phyloP scores from a whole-genome alignment of 2,113 vertebrate species.

The Erythrolamprus reginae region DNA sequence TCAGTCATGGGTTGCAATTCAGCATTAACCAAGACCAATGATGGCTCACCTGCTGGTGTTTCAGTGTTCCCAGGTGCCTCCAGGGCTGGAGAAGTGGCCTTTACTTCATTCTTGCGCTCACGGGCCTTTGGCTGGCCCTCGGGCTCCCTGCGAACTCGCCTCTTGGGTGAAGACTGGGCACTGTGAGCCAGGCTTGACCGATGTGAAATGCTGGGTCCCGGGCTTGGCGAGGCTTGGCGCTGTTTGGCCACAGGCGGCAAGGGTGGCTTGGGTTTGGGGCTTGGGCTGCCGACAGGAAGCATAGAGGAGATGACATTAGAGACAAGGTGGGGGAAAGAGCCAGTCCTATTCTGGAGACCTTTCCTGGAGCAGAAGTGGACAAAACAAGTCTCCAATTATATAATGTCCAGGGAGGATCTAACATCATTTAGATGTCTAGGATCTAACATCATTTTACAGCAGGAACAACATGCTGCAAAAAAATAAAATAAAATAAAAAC shows the following conservation, averaged over 20 bases:
- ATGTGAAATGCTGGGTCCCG: slow-evolving; percentile 66
- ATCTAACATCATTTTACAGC: neutral
- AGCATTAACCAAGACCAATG: neutral
- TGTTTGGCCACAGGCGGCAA: slow-evolving; percentile 78
- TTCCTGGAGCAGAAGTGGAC: neutral
- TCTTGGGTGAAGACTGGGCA: slow-evolving; percentile 74
- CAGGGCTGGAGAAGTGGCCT: slow-evolving; percentile 47
- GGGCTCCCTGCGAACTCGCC: slow-evolving; percentile 58
- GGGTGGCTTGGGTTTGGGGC: slow-evolving; percentile 75
- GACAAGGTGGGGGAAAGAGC: neutral
- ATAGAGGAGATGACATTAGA: neutral
- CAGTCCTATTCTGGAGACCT: neutral
- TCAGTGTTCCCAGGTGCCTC: slow-evolving; percentile 27
- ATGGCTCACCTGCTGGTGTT: neutral
- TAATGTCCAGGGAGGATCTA: neutral
- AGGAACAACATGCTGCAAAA: neutral
- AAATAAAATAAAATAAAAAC: neutral
- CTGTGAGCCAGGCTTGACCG: slow-evolving; percentile 71
- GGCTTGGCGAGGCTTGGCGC: slow-evolving; percentile 76
- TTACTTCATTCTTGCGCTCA: slow-evolving; percentile 67
- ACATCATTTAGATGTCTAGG: too few species aligned
- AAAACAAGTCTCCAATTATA: neutral
- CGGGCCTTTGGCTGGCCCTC: slow-evolving; percentile 56
- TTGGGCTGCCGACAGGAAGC: slow-evolving; percentile 60
- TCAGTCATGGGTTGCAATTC: neutral